These are phyloP conservation scores for Mastomys coucha DNA, from an alignment of 2,113 vertebrate genomes.

Conservation along the genomic window DNA sequence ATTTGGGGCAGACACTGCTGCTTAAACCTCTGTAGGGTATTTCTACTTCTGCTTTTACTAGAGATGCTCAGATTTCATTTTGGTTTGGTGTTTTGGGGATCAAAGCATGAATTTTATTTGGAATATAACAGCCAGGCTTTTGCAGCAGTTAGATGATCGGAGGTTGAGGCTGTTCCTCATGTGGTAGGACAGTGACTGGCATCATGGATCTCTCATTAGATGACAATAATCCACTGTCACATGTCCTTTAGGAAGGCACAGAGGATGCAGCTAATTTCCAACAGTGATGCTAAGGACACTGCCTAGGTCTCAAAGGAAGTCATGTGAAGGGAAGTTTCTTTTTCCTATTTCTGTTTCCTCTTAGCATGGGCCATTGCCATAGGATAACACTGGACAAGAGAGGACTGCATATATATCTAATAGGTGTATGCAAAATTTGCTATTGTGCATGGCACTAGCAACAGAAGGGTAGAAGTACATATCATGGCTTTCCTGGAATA, in stretches of 20 bases:
- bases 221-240: too few species aligned
- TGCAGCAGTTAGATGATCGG: background rate
- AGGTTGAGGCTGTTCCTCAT: background rate
- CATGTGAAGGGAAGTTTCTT: background rate
- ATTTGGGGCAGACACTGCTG: background rate
- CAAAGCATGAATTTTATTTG: background rate
- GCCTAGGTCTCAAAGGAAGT: background rate
- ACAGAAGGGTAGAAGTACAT: too few species aligned
- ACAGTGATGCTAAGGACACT: background rate
- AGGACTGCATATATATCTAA: background rate
- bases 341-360: background rate
- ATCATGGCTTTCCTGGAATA: background rate
- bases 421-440: too few species aligned
- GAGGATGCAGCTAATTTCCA: background rate
- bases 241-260: background rate
- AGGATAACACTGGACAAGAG: background rate
- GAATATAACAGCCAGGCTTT: background rate
- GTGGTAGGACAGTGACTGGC: background rate
- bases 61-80: conserved; percentile 32
- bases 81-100: background rate
- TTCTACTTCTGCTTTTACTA: background rate
- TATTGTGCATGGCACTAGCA: too few species aligned
- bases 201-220: background rate
- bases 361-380: background rate
- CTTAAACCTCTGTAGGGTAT: background rate